phyloP scores from a whole-genome alignment of 2,888 invertebrate species.

The Euproctis similis region DNA sequence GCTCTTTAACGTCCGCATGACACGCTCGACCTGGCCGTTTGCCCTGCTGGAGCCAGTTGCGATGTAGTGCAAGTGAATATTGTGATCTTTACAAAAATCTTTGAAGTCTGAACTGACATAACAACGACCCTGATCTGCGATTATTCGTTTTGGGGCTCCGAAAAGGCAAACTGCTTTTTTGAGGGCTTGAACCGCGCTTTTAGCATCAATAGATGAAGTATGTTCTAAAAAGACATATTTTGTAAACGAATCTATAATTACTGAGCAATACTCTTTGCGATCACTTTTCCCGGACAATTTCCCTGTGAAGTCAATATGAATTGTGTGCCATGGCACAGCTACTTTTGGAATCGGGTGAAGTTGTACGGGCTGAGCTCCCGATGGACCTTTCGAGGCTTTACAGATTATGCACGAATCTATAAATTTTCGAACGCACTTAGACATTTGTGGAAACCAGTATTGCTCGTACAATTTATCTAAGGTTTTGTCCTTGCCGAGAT shows the following conservation, averaged over 20 bases:
- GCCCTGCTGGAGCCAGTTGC: conserved; percentile 17
- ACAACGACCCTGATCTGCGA: conserved; percentile 7
- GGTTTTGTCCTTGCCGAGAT: too few species aligned
- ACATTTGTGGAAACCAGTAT: too few species aligned
- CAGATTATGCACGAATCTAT: conserved; percentile 1
- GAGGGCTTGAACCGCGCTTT: not conserved
- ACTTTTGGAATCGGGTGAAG: conserved; percentile 25
- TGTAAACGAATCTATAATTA: not conserved
- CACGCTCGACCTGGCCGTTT: conserved; percentile 14
- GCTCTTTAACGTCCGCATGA: conserved; percentile 5
- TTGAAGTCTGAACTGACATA: not conserved
- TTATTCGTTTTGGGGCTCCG: not conserved
- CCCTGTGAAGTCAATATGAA: conserved; percentile 24
- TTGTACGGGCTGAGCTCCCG: conserved; percentile 3
- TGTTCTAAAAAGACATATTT: not conserved
- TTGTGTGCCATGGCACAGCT: conserved; percentile 20
- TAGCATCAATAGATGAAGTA: not conserved
- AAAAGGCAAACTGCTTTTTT: not conserved
- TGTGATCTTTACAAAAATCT: conserved; percentile 3
- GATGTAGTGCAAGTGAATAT: conserved; percentile 16
- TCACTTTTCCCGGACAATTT: conserved; percentile 12
- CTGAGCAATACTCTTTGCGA: not conserved
- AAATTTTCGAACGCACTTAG: too few species aligned
- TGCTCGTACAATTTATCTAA: not conserved
- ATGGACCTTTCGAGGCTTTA: not conserved